phyloP scores from a whole-genome alignment of 1,140 invertebrate species.

The Musca vetustissima region DNA sequence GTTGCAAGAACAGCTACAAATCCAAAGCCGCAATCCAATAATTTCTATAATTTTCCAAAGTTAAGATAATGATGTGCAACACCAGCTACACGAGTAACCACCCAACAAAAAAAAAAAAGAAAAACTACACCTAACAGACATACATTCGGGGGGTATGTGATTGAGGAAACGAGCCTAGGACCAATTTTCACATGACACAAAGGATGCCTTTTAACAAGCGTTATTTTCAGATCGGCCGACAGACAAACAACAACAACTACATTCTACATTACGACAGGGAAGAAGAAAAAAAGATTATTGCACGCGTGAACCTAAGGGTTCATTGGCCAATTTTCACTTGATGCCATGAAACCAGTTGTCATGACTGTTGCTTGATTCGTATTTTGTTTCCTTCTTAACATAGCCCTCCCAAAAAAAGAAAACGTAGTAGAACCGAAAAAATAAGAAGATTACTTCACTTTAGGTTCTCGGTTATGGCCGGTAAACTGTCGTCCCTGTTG shows the following conservation, averaged over 20 bases:
- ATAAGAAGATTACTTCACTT: too few relatives aligned
- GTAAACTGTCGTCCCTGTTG: not conserved
- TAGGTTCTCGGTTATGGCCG: not conserved
- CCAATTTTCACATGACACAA: conserved; percentile 22
- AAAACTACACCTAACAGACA: too few relatives aligned
- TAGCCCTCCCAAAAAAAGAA: too few relatives aligned
- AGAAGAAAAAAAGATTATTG: not conserved
- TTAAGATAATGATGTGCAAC: conserved; percentile 13
- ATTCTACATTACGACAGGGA: not conserved
- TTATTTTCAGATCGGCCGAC: not conserved
- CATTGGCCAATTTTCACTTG: conserved; percentile 24
- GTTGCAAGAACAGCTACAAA: not conserved
- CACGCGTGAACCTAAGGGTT: conserved; percentile 22
- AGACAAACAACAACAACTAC: not conserved
- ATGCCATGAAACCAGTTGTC: conserved; percentile 13
- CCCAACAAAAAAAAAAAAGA: not conserved
- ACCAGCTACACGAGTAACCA: not conserved
- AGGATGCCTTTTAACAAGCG: conserved; percentile 14
- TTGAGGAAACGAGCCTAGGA: not conserved
- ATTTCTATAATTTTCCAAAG: conserved; percentile 22
- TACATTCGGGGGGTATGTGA: too few relatives aligned
- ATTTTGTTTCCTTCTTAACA: too few relatives aligned
- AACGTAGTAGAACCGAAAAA: too few relatives aligned
- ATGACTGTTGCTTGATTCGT: too few relatives aligned
- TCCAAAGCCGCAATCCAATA: conserved; percentile 16